Evolutionary conservation across 2,888 invertebrate species (phyloP).

Genomic region (Eilema depressum): DNA sequence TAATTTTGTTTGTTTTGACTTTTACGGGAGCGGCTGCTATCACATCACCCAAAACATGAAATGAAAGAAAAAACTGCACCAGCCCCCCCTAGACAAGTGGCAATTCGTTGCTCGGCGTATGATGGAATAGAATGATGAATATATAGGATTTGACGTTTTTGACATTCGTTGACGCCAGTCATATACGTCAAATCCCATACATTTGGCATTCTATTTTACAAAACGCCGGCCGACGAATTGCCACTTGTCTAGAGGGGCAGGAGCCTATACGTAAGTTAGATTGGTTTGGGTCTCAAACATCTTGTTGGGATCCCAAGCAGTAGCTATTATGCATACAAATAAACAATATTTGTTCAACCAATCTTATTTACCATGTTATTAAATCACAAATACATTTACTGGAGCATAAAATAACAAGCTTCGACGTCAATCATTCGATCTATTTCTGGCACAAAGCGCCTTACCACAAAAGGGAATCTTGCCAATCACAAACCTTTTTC

Average conservation of each 20-base stretch:
- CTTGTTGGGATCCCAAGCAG: not conserved
- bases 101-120: too few species aligned
- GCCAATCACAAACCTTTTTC: not conserved
- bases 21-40: not conserved
- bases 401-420: constrained; percentile 41
- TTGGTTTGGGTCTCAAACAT: not conserved
- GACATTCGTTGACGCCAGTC: too few species aligned
- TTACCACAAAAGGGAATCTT: constrained; percentile 30
- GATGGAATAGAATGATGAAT: too few species aligned
- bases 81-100: too few species aligned
- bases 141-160: too few species aligned
- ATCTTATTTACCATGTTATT: constrained; percentile 6
- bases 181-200: too few species aligned
- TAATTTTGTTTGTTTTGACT: not conserved
- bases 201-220: too few species aligned
- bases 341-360: not conserved
- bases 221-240: too few species aligned
- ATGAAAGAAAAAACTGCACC: not conserved
- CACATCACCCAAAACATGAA: not conserved
- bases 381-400: constrained; percentile 14
- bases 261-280: too few species aligned
- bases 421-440: constrained; percentile 40
- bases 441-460: constrained; percentile 41
- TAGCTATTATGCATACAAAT: not conserved
- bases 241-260: too few species aligned